Evolutionary conservation across 2,113 vertebrate genomes (phyloP).

Genomic region (Oncorhynchus kisutch): DNA sequence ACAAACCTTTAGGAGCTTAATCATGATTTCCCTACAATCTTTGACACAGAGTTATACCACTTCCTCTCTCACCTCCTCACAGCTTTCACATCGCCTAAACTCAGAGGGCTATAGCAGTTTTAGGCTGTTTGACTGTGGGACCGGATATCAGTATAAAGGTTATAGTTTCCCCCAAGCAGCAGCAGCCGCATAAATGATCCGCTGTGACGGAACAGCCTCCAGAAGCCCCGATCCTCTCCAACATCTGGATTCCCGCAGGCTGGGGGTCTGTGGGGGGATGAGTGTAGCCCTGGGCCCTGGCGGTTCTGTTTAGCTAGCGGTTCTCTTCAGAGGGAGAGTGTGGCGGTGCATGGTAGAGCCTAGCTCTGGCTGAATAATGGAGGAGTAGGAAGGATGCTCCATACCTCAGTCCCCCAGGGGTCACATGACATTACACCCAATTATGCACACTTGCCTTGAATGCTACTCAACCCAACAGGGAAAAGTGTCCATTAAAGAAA

Average conservation of each 20-base stretch:
- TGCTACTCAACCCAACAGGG: slow-evolving; percentile 61
- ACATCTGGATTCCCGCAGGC: background rate
- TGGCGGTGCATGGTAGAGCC: background rate
- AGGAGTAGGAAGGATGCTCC: slow-evolving; percentile 43
- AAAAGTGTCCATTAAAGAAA: slow-evolving; percentile 60
- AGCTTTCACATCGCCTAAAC: no score
- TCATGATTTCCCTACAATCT: background rate
- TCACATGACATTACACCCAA: slow-evolving; percentile 71
- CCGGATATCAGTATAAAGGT: background rate
- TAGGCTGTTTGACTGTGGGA: no score
- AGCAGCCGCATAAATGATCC: background rate
- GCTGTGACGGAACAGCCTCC: background rate
- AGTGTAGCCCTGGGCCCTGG: background rate
- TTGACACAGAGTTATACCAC: background rate
- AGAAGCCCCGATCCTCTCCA: background rate
- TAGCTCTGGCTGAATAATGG: slow-evolving; percentile 49
- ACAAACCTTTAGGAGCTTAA: background rate
- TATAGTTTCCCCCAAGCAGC: background rate
- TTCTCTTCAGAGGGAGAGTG: background rate
- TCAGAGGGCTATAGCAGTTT: no score
- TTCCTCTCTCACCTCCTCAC: no score
- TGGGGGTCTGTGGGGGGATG: background rate
- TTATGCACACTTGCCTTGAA: slow-evolving; percentile 69
- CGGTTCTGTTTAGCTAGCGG: background rate
- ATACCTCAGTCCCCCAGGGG: slow-evolving; percentile 60